A percentile compares a stretch with the other conserved stretches of the same genome.
These are phyloP conservation scores for Aquatica leii DNA, from an alignment of 2,888 invertebrate genomes.

Conservation along the genomic window DNA sequence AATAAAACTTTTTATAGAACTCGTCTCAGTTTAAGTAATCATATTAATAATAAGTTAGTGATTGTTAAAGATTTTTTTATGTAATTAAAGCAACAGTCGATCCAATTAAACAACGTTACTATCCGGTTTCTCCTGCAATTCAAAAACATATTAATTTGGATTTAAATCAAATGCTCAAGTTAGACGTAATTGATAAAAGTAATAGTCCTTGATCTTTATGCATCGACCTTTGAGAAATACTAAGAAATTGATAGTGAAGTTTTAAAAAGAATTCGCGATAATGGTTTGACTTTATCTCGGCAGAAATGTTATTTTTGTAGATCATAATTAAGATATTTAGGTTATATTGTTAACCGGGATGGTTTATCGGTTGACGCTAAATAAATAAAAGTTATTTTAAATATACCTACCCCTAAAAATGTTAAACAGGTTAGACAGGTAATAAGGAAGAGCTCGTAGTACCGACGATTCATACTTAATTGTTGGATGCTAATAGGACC, in stretches of 20 bases:
- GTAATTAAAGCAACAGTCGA: too few relatives aligned
- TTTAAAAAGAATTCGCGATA: conserved; percentile 26
- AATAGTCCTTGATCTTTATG: too few relatives aligned
- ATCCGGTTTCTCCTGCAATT: too few relatives aligned
- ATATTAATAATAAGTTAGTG: too few relatives aligned
- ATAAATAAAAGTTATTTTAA: conserved; percentile 32
- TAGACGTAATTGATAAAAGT: too few relatives aligned
- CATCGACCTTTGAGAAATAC: conserved; percentile 24
- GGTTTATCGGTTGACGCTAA: conserved; percentile 37
- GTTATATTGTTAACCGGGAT: conserved; percentile 34
- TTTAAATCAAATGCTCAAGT: too few relatives aligned
- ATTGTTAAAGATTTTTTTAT: too few relatives aligned
- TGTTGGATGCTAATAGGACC: neutral
- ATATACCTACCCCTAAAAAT: conserved; percentile 15
- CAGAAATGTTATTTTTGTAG: conserved; percentile 20
- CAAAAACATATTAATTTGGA: too few relatives aligned
- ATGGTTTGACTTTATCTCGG: conserved; percentile 38
- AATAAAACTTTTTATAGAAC: too few relatives aligned
- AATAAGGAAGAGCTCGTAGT: conserved; percentile 1
- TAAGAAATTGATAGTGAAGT: conserved; percentile 30
- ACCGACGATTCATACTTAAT: neutral
- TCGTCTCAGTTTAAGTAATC: too few relatives aligned
- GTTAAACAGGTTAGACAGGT: neutral
- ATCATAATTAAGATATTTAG: conserved; percentile 36
- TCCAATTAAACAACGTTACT: too few relatives aligned